Conservation (phyloP, 1,140 invertebrate genomes). For the Drosophila santomea region DNA sequence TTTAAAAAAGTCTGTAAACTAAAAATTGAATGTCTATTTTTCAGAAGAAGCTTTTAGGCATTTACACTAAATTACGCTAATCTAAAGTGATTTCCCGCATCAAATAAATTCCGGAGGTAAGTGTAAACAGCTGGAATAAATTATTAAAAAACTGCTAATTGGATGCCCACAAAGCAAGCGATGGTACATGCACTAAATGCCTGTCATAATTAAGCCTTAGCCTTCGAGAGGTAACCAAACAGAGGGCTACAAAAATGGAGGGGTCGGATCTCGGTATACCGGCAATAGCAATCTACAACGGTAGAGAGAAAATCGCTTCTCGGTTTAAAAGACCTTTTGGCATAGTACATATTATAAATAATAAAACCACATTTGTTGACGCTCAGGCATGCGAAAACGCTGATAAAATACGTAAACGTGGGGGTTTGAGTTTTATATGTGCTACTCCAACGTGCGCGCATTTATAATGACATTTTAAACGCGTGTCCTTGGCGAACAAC, state of each 20-base stretch:
- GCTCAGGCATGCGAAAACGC: constrained; percentile 72
- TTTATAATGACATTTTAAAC: constrained; percentile 80
- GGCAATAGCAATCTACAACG: background rate
- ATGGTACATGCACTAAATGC: constrained; percentile 41
- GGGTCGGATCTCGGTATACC: background rate
- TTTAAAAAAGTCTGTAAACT: background rate
- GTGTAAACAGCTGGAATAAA: constrained; percentile 49
- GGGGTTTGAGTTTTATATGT: background rate
- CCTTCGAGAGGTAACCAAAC: constrained; percentile 42
- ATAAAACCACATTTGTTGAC: constrained; percentile 76
- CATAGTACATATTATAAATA: constrained; percentile 62
- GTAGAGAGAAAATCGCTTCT: constrained; percentile 13
- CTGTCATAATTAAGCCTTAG: constrained; percentile 66
- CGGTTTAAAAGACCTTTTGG: constrained; percentile 3
- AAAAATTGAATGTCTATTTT: background rate
- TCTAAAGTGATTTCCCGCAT: background rate
- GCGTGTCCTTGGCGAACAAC: constrained; percentile 62
- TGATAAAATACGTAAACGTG: constrained; percentile 73
- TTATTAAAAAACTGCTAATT: constrained; percentile 63
- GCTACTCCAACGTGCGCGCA: constrained; percentile 50
- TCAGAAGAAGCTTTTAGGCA: too few relatives aligned
- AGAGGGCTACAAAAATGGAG: constrained; percentile 6
- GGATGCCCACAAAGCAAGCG: constrained; percentile 35
- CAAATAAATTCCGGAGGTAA: constrained; percentile 9
- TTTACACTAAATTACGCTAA: background rate